Evolutionary conservation across 2,113 vertebrate species (phyloP).

Genomic region (Alexandromys fortis): DNA sequence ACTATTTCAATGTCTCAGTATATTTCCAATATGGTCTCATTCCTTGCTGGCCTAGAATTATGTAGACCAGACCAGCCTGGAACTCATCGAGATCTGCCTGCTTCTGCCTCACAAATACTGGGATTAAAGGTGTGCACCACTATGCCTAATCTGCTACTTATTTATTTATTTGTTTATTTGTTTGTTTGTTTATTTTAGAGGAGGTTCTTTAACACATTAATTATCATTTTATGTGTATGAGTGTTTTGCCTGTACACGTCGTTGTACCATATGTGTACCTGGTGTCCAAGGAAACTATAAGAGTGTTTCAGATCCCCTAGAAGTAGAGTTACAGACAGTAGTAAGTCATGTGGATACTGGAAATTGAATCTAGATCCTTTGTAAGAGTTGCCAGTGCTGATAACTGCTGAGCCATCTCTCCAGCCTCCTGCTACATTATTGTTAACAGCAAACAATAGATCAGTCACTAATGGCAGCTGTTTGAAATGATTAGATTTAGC

Average conservation of each 20-base stretch:
- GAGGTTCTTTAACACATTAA: neutral
- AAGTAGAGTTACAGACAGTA: neutral
- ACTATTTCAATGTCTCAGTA: neutral
- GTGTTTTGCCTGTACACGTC: neutral
- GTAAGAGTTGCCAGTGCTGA: neutral
- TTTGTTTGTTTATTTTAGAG: neutral
- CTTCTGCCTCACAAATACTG: neutral
- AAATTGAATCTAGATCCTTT: neutral
- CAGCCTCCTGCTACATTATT: neutral
- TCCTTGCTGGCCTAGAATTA: neutral
- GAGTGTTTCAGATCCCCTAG: neutral
- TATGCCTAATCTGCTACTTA: neutral
- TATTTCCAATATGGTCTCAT: neutral
- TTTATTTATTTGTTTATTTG: neutral
- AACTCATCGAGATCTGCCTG: neutral
- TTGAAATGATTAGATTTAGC: constrained; percentile 39
- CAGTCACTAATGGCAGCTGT: neutral
- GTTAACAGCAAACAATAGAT: constrained; percentile 46
- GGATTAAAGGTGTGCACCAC: neutral
- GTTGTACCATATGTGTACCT: neutral
- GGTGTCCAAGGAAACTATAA: neutral
- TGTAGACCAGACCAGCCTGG: neutral
- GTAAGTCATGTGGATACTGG: neutral
- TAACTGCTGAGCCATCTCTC: neutral
- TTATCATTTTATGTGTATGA: neutral